Evolutionary conservation across 2,888 invertebrate genomes (phyloP).

Genomic region (Sarcophaga subvicina): DNA sequence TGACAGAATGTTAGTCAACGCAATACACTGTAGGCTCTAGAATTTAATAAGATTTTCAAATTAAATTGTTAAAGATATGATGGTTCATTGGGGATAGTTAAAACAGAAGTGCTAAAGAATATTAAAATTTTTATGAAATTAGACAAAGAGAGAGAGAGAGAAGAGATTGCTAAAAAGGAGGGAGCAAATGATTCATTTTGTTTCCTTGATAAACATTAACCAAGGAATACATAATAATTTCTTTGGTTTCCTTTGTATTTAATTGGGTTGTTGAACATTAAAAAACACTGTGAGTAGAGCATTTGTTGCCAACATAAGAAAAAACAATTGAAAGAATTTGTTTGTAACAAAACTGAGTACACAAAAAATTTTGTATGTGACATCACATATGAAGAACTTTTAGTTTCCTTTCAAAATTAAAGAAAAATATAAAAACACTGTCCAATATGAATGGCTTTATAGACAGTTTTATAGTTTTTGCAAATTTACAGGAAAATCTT

Average conservation of each 20-base stretch:
- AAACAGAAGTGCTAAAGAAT: too few species aligned
- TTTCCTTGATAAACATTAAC: too few species aligned
- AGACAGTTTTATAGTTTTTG: slow-evolving; percentile 7
- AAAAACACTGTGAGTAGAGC: background rate
- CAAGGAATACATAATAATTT: too few species aligned
- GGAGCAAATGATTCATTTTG: too few species aligned
- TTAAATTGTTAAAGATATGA: background rate
- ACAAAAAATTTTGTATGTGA: slow-evolving; percentile 13
- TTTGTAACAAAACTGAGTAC: background rate
- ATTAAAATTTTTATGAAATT: background rate
- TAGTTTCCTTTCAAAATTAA: background rate
- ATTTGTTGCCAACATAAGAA: background rate
- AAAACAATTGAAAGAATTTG: background rate
- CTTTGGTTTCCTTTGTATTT: background rate
- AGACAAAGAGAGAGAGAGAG: background rate
- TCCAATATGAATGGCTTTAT: background rate
- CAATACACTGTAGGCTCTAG: background rate
- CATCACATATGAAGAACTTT: background rate
- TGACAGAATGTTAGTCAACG: background rate
- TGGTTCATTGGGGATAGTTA: background rate
- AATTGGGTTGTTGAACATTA: background rate
- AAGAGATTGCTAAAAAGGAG: too few species aligned
- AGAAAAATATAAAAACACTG: background rate
- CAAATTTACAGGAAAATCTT: slow-evolving; percentile 3
- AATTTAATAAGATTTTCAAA: background rate